phyloP scores from a whole-genome alignment of 2,113 vertebrate genomes.

The Xiphophorus hellerii region DNA sequence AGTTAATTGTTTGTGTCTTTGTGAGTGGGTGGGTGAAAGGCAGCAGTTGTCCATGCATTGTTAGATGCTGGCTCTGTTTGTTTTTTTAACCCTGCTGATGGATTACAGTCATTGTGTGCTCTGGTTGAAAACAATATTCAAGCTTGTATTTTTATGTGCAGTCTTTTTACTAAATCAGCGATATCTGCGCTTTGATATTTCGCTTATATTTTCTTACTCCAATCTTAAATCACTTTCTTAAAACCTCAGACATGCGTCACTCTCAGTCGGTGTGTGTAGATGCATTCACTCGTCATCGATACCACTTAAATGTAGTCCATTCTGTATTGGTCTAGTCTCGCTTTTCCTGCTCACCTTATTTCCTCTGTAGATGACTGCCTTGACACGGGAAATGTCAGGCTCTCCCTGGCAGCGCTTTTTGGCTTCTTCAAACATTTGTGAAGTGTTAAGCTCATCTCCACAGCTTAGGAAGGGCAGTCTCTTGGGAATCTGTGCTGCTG shows the following conservation, averaged over 20 bases:
- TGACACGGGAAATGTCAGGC: slow-evolving; percentile 68
- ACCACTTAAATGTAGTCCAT: slow-evolving; percentile 61
- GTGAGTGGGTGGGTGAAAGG: slow-evolving; percentile 14
- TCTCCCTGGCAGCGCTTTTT: slow-evolving; percentile 55
- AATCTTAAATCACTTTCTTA: slow-evolving; percentile 28
- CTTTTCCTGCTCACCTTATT: slow-evolving; percentile 59
- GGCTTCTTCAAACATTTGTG: slow-evolving; percentile 77
- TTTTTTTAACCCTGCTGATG: slow-evolving; percentile 36
- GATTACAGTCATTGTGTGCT: slow-evolving; percentile 51
- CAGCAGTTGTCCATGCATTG: slow-evolving; percentile 19
- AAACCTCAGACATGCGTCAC: background rate
- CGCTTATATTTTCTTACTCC: slow-evolving; percentile 39
- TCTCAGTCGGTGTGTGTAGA: slow-evolving; percentile 11
- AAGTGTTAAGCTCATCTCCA: slow-evolving; percentile 74
- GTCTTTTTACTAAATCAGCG: slow-evolving; percentile 40
- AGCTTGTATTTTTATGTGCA: slow-evolving; percentile 51
- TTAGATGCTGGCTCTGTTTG: slow-evolving; percentile 19
- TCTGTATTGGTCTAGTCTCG: slow-evolving; percentile 45
- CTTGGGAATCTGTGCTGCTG: slow-evolving; percentile 62
- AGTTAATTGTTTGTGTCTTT: slow-evolving; percentile 59
- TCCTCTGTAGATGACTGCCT: slow-evolving; percentile 63
- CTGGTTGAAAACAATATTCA: slow-evolving; percentile 33
- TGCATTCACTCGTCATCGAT: slow-evolving; percentile 20
- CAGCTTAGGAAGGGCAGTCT: slow-evolving; percentile 68
- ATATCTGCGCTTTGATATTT: slow-evolving; percentile 42